A percentile compares a stretch with the other conserved stretches of the same genome.
phyloP scores from a whole-genome alignment of 92 coral and sea anemone genomes.

The Epizoanthus illoricatus region DNA sequence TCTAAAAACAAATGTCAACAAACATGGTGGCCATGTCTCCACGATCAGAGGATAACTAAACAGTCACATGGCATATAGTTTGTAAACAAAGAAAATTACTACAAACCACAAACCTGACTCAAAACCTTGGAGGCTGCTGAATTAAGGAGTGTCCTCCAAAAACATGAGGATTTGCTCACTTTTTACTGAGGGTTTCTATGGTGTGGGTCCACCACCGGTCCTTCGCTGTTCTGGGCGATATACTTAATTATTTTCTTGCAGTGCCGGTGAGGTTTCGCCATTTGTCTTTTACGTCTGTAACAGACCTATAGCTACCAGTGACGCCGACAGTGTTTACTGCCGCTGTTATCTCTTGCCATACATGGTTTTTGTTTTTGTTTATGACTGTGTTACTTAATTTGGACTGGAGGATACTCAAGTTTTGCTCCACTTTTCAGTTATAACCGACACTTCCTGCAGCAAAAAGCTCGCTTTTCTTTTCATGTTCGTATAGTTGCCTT shows the following conservation, averaged over 20 bases:
- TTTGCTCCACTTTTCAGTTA: slow-evolving; percentile 8
- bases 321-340: slow-evolving; percentile 22
- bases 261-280: slow-evolving; percentile 39
- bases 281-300: slow-evolving; percentile 34
- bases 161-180: slow-evolving; percentile 23
- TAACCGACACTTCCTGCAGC: background rate
- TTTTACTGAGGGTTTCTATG: background rate
- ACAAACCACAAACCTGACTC: slow-evolving; percentile 25
- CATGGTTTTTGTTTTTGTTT: slow-evolving; percentile 27
- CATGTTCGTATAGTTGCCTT: background rate
- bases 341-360: slow-evolving; percentile 38
- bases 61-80: too few species aligned
- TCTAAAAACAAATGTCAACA: too few species aligned
- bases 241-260: slow-evolving; percentile 18
- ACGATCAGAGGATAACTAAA: too few species aligned
- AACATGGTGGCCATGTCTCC: too few species aligned
- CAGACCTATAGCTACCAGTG: background rate
- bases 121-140: slow-evolving; percentile 39
- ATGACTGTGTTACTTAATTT: slow-evolving; percentile 17
- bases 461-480: slow-evolving; percentile 40
- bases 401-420: slow-evolving; percentile 12
- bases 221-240: slow-evolving; percentile 28
- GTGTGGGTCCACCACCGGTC: slow-evolving; percentile 37
- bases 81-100: too few species aligned
- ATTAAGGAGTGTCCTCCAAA: slow-evolving; percentile 22